Conservation (phyloP, 2,888 invertebrate genomes). For the Pardosa pseudoannulata region DNA sequence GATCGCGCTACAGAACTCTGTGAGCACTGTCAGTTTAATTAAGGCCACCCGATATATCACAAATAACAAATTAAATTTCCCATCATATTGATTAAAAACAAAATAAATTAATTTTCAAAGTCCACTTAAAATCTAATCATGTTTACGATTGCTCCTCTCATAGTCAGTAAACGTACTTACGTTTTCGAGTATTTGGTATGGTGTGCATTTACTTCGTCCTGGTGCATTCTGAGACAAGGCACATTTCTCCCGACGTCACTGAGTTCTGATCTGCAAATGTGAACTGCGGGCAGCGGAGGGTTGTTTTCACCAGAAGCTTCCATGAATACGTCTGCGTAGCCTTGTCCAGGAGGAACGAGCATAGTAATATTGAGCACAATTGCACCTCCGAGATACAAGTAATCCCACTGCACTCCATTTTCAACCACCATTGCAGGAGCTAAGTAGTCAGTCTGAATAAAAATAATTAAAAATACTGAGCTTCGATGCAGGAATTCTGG, state of each 20-base stretch:
- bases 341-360: slow-evolving; percentile 62
- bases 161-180: no score
- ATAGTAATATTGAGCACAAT: slow-evolving; percentile 73
- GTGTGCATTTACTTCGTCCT: slow-evolving; percentile 71
- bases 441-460: slow-evolving; percentile 36
- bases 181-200: slow-evolving; percentile 68
- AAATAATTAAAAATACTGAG: no score
- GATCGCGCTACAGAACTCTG: no score
- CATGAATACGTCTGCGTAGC: slow-evolving; percentile 72
- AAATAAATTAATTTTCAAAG: no score
- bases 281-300: slow-evolving; percentile 72
- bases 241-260: slow-evolving; percentile 72
- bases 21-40: no score
- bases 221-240: slow-evolving; percentile 73
- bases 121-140: no score
- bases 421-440: slow-evolving; percentile 67
- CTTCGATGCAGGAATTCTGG: no score
- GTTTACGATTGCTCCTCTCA: no score
- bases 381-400: slow-evolving; percentile 73
- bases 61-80: no score
- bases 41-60: no score
- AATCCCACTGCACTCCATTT: slow-evolving; percentile 73
- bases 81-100: no score
- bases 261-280: slow-evolving; percentile 72
- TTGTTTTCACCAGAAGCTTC: slow-evolving; percentile 70